Conservation (phyloP, 1,140 invertebrate species). For the Coptotermes formosanus region DNA sequence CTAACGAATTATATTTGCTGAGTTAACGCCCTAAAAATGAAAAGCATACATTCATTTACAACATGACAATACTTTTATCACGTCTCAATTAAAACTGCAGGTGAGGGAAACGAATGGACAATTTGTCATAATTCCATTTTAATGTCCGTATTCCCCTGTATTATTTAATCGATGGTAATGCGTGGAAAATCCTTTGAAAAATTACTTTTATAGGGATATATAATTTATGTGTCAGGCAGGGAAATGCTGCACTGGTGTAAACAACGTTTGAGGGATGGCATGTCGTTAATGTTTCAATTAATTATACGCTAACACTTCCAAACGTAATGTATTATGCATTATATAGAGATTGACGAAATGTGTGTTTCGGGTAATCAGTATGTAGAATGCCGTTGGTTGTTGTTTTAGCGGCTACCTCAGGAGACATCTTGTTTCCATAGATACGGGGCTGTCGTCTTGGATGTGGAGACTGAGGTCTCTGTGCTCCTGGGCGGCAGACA, state of each 20-base stretch:
- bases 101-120: not conserved
- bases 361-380: not conserved
- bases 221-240: not conserved
- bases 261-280: not conserved
- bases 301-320: not conserved
- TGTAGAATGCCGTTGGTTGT: not conserved
- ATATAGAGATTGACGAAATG: not conserved
- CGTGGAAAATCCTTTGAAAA: not conserved
- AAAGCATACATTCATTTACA: not conserved
- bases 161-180: not conserved
- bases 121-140: not conserved
- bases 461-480: conserved; percentile 26
- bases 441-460: conserved; percentile 20
- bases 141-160: not conserved
- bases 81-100: not conserved
- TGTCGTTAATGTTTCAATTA: not conserved
- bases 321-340: not conserved
- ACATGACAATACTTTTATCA: not conserved
- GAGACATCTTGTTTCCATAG: conserved; percentile 23
- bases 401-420: conserved; percentile 8
- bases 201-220: not conserved
- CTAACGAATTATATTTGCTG: not conserved
- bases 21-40: not conserved
- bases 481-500: conserved; percentile 23
- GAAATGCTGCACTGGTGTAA: not conserved